Evolutionary conservation across 2,888 invertebrate species (phyloP), one percentile per base, ranked within the genome.

Genomic region (Protodeltote pygarga): DNA sequence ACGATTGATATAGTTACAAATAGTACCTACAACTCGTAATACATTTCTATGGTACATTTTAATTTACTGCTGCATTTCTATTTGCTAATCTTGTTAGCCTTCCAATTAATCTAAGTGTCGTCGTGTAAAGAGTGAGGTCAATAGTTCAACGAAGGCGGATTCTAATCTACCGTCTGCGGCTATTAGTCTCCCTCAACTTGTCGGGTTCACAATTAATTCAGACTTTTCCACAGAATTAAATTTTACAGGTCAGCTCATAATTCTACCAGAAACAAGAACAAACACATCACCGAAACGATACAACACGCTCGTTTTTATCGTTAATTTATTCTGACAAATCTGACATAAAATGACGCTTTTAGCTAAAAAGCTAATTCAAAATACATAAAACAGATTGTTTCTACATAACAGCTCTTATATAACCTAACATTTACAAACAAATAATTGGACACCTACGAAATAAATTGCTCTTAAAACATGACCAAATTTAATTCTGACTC

Each of bases 401-500:
- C 21, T 24, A 48, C 41, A 20, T 44, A 38, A 49, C 21, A 23
- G 11, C 14, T 9, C 17, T 23, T 42, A 40, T 42, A 35, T 14
- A 25, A 27, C 31, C 24, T 34, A 34, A 47, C 24, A 37, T 42
- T 9, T 39, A 52, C 57, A 32, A 48, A 62, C 37, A 65, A 70
- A 67, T 73, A 68, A 71, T 70, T 65, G 58, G 57, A 58, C 40
- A 51, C 47, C 48, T 16, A 37, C 55, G 37, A 57, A 49, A 59
- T 34, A 65, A 64, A 49, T 35, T 65, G 62, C 46, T 66, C 63
- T 61, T 60, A 68, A 71, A 72, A 71, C 65, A 62, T 49, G 39
- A 60, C 57, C 41, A 65, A 75, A 77, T 79, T 74, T 75, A 77
- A 77, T 73, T 70, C 62, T 40, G 62, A 47, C 61, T 52, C 68